phyloP scores from a whole-genome alignment of 1,140 invertebrate genomes.

The Muscidifurax raptorellus region DNA sequence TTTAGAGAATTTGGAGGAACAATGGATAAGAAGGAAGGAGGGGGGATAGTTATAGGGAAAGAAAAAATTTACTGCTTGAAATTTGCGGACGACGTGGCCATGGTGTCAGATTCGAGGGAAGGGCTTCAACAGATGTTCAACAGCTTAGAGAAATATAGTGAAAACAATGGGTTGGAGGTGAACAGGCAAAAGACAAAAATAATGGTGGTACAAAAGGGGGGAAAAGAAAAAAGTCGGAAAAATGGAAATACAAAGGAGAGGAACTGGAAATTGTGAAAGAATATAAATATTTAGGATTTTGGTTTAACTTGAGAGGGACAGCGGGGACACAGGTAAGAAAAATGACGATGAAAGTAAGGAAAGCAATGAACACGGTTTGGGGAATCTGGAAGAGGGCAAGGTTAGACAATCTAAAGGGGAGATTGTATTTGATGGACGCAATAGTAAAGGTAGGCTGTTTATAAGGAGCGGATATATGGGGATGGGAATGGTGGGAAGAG shows the following conservation, averaged over 20 bases:
- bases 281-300: constrained; percentile 38
- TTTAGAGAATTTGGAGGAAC: constrained; percentile 42
- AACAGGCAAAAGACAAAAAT: constrained; percentile 46
- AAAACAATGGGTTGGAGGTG: constrained; percentile 21
- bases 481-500: constrained; percentile 33
- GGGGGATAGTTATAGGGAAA: constrained; percentile 40
- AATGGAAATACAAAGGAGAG: constrained; percentile 40
- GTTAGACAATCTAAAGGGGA: constrained; percentile 24
- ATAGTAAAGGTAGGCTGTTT: constrained; percentile 33
- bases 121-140: constrained; percentile 40
- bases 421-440: constrained; percentile 29
- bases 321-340: background rate
- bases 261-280: constrained; percentile 33
- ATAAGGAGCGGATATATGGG: constrained; percentile 49
- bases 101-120: constrained; percentile 5
- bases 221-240: constrained; percentile 1
- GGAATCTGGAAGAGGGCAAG: constrained; percentile 9
- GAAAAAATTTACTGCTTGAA: constrained; percentile 18
- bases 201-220: constrained; percentile 42
- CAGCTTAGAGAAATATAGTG: constrained; percentile 26
- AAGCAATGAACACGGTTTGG: constrained; percentile 22
- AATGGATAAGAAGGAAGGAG: background rate
- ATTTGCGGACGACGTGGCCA: constrained; percentile 43
- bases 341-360: constrained; percentile 29
- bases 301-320: constrained; percentile 9